A percentile compares a stretch with the other conserved stretches of the same genome.
phyloP scores from a whole-genome alignment of 2,113 vertebrate genomes.

The Psephotus haematonotus region DNA sequence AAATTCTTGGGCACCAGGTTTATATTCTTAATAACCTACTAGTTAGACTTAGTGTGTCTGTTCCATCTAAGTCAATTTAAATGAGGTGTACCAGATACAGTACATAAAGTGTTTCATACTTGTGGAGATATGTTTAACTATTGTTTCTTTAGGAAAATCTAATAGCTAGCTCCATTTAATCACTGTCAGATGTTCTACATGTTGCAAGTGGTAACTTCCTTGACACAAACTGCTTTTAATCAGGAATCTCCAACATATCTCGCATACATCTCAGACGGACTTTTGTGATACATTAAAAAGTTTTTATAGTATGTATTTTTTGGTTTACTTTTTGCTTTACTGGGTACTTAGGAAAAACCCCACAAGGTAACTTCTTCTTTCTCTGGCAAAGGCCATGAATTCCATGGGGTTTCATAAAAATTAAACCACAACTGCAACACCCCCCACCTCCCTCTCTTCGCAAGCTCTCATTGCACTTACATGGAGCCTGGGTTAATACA shows the following conservation, averaged over 20 bases:
- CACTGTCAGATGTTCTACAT: conserved; percentile 84
- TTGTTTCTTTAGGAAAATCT: conserved; percentile 82
- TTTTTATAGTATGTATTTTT: conserved; percentile 5
- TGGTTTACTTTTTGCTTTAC: neutral
- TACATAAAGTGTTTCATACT: conserved; percentile 81
- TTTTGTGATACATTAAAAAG: conserved; percentile 25
- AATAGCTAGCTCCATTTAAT: conserved; percentile 85
- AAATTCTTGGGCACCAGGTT: conserved; percentile 84
- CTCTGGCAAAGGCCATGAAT: neutral
- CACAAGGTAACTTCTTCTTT: neutral
- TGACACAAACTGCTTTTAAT: conserved; percentile 75
- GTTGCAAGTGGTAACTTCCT: conserved; percentile 72
- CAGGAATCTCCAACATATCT: conserved; percentile 62
- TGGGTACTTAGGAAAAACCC: neutral
- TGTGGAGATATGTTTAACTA: conserved; percentile 79
- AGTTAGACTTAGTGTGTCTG: conserved; percentile 73
- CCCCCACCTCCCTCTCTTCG: neutral
- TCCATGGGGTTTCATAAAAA: conserved; percentile 34
- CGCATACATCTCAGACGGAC: conserved; percentile 17
- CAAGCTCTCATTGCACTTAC: neutral
- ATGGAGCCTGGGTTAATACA: neutral
- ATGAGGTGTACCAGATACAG: conserved; percentile 86
- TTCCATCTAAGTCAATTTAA: conserved; percentile 86
- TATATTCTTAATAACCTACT: conserved; percentile 85
- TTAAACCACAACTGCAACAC: neutral